Conservation (phyloP, 2,113 vertebrate species). For the Pleuronectes platessa region DNA sequence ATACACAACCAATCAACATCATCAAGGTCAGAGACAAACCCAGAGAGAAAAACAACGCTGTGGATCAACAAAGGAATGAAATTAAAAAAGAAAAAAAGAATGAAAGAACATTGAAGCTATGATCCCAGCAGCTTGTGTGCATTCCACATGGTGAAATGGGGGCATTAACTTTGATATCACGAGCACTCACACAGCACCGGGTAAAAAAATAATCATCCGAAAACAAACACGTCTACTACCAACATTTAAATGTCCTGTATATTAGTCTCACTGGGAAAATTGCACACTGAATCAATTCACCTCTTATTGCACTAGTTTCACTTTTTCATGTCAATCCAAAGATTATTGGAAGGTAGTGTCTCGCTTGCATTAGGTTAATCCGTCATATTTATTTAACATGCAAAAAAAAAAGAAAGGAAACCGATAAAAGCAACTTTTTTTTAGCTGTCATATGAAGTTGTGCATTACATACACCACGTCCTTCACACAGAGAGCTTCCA, state of each 20-base stretch:
- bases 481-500: background rate
- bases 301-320: slow-evolving; percentile 51
- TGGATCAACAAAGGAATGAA: slow-evolving; percentile 3
- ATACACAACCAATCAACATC: background rate
- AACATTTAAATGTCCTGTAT: slow-evolving; percentile 27
- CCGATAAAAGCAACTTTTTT: background rate
- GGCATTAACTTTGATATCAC: background rate
- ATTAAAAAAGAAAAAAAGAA: slow-evolving; percentile 8
- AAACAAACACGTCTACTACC: slow-evolving; percentile 31
- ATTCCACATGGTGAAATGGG: background rate
- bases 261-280: slow-evolving; percentile 23
- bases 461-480: slow-evolving; percentile 32
- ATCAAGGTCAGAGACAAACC: slow-evolving; percentile 23
- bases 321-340: slow-evolving; percentile 3
- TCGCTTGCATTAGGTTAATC: slow-evolving; percentile 8
- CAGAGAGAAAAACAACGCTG: background rate
- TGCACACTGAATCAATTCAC: slow-evolving; percentile 13
- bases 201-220: background rate
- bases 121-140: slow-evolving; percentile 14
- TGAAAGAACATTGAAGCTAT: background rate
- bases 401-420: background rate
- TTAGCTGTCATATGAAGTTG: background rate
- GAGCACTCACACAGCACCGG: slow-evolving; percentile 20
- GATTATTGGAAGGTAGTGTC: slow-evolving; percentile 8
- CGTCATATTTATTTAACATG: slow-evolving; percentile 9